phyloP scores from a whole-genome alignment of 2,888 invertebrate genomes.

The Acleris sparsana region DNA sequence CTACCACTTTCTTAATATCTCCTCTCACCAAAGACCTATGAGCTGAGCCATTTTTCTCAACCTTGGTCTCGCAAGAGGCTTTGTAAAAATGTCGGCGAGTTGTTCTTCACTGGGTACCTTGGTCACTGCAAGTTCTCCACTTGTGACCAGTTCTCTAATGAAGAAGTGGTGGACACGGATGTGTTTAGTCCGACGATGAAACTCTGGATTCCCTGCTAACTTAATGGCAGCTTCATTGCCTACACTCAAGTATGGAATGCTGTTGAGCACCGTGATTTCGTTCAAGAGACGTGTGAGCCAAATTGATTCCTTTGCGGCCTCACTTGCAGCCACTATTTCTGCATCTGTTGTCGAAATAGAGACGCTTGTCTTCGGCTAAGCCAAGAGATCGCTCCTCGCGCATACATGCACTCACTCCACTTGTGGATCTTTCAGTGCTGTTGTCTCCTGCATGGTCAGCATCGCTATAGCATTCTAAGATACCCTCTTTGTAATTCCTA shows the following conservation, averaged over 20 bases:
- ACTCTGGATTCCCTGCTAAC: slow-evolving; percentile 5
- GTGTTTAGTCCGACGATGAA: background rate
- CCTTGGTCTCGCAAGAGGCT: too few species aligned
- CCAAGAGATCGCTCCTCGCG: slow-evolving; percentile 5
- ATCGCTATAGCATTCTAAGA: slow-evolving; percentile 5
- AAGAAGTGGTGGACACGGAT: too few species aligned
- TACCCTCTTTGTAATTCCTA: background rate
- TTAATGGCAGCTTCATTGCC: slow-evolving; percentile 3
- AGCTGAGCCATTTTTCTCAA: too few species aligned
- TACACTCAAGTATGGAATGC: background rate
- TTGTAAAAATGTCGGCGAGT: too few species aligned
- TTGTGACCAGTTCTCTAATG: too few species aligned
- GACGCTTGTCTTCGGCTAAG: slow-evolving; percentile 1
- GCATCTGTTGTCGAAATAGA: background rate
- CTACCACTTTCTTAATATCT: too few species aligned
- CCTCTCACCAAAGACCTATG: too few species aligned
- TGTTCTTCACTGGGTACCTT: too few species aligned
- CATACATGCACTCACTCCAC: slow-evolving; percentile 1
- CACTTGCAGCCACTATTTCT: background rate
- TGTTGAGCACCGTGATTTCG: background rate
- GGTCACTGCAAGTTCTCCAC: too few species aligned
- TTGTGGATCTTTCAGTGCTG: slow-evolving; percentile 4
- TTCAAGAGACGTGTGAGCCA: background rate
- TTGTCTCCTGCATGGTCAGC: background rate
- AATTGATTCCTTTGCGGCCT: background rate